These are phyloP conservation scores for Poeciliopsis presidionis DNA, from an alignment of 2,797 vertebrate genomes.

Conservation along the genomic window DNA sequence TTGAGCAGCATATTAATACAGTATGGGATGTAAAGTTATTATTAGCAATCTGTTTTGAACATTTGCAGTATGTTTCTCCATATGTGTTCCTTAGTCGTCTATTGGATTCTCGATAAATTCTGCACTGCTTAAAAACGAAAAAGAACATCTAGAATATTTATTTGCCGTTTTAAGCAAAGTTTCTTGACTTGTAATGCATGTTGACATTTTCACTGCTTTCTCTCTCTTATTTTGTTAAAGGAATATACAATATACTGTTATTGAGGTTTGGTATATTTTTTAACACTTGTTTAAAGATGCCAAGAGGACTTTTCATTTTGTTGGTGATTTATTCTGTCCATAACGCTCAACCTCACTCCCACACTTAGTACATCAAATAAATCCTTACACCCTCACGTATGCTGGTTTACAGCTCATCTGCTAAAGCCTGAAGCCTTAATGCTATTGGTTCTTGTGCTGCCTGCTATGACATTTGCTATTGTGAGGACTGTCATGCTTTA, in stretches of 20 bases:
- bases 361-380: conserved; percentile 58
- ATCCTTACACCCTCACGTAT: conserved; percentile 57
- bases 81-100: not conserved
- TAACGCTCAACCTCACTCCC: conserved; percentile 34
- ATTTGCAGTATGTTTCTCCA: not conserved
- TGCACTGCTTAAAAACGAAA: not conserved
- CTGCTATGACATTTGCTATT: conserved; percentile 69
- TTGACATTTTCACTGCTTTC: not conserved
- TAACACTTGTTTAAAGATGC: conserved; percentile 15
- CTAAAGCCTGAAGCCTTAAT: conserved; percentile 54
- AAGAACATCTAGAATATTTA: not conserved
- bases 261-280: conserved; percentile 5
- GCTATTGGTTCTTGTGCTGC: conserved; percentile 51
- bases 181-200: not conserved
- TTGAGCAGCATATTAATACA: conserved; percentile 1
- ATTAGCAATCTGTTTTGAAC: not conserved
- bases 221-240: not conserved
- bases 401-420: conserved; percentile 55
- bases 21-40: not conserved
- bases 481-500: conserved; percentile 49
- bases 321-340: conserved; percentile 44
- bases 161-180: not conserved
- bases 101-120: conserved; percentile 9
- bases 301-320: conserved; percentile 20
- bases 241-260: conserved; percentile 7